phyloP scores from a whole-genome alignment of 2,888 invertebrate species.

The Macrosiphum euphorbiae region DNA sequence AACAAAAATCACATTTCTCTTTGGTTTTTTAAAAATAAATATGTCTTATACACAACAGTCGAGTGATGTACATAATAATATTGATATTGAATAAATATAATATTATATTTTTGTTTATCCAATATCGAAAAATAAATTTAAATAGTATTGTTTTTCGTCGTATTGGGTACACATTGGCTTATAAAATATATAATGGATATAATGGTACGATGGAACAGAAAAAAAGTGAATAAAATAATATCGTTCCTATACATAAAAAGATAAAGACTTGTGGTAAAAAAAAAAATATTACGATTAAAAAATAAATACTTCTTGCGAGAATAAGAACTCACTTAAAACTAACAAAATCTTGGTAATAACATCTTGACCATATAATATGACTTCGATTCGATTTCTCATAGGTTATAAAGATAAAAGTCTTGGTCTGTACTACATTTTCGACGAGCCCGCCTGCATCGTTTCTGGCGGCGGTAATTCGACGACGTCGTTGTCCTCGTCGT shows the following conservation, averaged over 20 bases:
- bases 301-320: background rate
- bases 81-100: background rate
- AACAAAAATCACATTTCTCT: background rate
- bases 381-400: background rate
- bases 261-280: background rate
- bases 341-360: background rate
- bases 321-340: background rate
- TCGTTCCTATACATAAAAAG: background rate
- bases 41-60: background rate
- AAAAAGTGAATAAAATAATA: background rate
- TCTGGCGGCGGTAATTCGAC: background rate
- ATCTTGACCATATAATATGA: background rate
- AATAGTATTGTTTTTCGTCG: background rate
- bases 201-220: background rate
- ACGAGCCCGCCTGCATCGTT: background rate
- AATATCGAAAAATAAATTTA: background rate
- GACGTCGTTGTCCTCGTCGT: background rate
- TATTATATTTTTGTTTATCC: background rate
- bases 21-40: background rate
- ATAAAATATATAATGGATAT: background rate
- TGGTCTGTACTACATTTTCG: background rate
- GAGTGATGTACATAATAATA: background rate
- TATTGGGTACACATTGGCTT: background rate
- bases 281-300: background rate
- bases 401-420: background rate